These are phyloP conservation scores for Sinodicranocentrus sp. DNA, from an alignment of 2,888 invertebrate genomes.

Conservation along the genomic window DNA sequence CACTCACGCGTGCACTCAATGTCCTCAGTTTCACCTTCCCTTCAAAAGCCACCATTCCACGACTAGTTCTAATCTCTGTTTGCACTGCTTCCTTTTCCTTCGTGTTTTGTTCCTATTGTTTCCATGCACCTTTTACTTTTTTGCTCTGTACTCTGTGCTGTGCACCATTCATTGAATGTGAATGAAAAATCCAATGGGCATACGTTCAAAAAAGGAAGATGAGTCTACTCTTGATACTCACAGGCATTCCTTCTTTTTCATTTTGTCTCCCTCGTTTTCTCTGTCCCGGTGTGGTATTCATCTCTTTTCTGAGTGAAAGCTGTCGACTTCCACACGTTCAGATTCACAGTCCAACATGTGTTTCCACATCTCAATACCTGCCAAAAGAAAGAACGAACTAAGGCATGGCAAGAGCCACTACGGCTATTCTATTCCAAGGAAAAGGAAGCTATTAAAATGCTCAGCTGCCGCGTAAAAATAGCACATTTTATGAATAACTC, in stretches of 20 bases:
- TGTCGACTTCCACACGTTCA: not conserved
- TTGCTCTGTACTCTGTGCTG: not conserved
- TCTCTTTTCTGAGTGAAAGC: slow-evolving; percentile 14
- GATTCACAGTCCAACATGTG: not conserved
- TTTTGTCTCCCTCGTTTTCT: not conserved
- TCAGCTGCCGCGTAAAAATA: slow-evolving; percentile 35
- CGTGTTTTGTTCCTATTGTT: slow-evolving; percentile 1
- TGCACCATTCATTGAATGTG: slow-evolving; percentile 3
- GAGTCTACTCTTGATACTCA: not conserved
- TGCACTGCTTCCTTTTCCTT: not conserved
- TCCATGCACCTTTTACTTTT: not conserved
- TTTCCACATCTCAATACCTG: slow-evolving; percentile 7
- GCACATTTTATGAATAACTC: slow-evolving; percentile 4
- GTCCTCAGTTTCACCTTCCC: slow-evolving; percentile 1
- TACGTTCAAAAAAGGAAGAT: too few species aligned
- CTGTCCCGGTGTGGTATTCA: not conserved
- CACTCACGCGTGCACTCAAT: slow-evolving; percentile 1
- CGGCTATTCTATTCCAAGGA: not conserved
- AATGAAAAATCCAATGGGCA: slow-evolving; percentile 8
- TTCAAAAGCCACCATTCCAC: not conserved
- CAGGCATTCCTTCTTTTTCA: slow-evolving; percentile 5
- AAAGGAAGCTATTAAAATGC: slow-evolving; percentile 31
- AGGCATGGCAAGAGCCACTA: not conserved
- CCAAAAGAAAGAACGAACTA: not conserved
- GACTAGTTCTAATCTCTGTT: not conserved